These are phyloP conservation scores for Rousettus madagascariensis DNA, from an alignment of 2,797 vertebrate genomes.

Conservation along the genomic window DNA sequence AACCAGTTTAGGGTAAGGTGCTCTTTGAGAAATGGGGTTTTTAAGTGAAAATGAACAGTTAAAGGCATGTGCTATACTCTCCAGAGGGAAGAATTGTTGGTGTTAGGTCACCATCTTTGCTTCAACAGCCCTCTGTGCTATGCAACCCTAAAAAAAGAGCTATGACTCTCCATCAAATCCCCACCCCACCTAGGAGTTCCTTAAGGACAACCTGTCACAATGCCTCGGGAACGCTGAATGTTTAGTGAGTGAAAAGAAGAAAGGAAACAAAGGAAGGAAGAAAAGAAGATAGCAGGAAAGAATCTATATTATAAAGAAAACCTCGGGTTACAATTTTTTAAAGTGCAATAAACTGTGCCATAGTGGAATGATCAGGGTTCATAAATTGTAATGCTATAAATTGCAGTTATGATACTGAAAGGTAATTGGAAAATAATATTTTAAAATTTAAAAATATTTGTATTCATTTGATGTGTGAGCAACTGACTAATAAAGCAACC, in stretches of 20 bases:
- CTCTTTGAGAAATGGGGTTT: constrained; percentile 15
- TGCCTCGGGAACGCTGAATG: neutral
- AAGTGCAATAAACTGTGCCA: neutral
- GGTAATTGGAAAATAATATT: constrained; percentile 25
- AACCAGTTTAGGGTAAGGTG: neutral
- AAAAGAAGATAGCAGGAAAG: neutral
- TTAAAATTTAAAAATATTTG: neutral
- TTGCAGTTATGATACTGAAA: neutral
- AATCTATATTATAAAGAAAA: constrained; percentile 41
- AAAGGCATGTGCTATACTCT: neutral
- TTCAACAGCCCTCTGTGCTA: neutral
- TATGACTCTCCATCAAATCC: neutral
- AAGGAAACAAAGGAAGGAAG: neutral
- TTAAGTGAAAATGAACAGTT: constrained; percentile 25
- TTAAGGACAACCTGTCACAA: neutral
- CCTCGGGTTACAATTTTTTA: neutral
- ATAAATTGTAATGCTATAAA: neutral
- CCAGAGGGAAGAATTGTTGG: neutral
- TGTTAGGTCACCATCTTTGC: neutral
- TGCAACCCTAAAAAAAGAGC: neutral
- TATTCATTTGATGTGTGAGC: neutral
- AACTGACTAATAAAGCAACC: neutral
- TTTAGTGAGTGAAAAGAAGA: neutral
- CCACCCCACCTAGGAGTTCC: neutral
- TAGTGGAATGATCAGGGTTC: neutral